phyloP scores from a whole-genome alignment of 2,113 vertebrate genomes.

The Columba janthina region DNA sequence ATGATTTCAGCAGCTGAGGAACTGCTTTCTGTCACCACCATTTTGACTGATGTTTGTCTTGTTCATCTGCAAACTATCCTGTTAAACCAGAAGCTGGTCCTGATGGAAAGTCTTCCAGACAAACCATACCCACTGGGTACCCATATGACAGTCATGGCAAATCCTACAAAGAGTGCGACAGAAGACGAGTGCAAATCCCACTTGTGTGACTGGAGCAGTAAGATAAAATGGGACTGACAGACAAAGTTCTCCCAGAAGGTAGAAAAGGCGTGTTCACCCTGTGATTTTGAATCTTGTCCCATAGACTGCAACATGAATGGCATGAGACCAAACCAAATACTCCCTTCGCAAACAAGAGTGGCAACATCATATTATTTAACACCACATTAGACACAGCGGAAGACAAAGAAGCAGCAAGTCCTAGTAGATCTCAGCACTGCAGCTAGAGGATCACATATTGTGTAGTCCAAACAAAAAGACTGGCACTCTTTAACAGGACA shows the following conservation, averaged over 20 bases:
- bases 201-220: neutral
- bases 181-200: neutral
- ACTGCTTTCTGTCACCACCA: neutral
- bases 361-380: neutral
- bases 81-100: neutral
- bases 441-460: neutral
- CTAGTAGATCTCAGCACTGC: neutral
- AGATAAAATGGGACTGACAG: neutral
- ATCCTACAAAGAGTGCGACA: neutral
- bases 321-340: neutral
- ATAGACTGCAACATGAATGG: neutral
- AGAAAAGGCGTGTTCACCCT: neutral
- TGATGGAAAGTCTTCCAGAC: neutral
- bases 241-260: neutral
- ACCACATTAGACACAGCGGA: neutral
- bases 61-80: neutral
- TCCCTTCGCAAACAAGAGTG: neutral
- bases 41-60: neutral
- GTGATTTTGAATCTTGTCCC: neutral
- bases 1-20: neutral
- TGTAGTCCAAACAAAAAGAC: neutral
- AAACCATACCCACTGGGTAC: neutral
- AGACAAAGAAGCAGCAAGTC: neutral
- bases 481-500: neutral
- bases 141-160: neutral